These are phyloP conservation scores for Gambusia affinis DNA, from an alignment of 2,113 vertebrate genomes.

Conservation along the genomic window DNA sequence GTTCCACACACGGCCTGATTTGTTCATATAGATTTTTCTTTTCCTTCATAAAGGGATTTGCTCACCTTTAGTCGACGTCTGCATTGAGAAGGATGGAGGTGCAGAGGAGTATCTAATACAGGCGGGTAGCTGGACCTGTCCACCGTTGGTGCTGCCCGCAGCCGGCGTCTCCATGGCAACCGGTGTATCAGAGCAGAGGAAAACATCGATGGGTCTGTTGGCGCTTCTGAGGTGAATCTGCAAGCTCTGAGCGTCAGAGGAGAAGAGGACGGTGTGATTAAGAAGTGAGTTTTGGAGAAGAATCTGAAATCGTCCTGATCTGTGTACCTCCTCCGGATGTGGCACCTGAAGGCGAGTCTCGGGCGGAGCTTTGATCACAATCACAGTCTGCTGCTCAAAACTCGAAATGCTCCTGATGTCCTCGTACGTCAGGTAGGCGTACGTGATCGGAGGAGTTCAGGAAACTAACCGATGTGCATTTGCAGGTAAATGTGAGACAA, in stretches of 20 bases:
- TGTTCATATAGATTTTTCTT: no score
- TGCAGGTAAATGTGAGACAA: no score
- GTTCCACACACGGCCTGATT: no score
- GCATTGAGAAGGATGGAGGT: conserved; percentile 18
- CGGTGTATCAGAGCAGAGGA: conserved; percentile 89
- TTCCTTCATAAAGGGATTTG: no score
- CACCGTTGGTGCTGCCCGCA: conserved; percentile 53
- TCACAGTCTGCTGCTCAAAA: conserved; percentile 93
- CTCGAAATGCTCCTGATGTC: conserved; percentile 89
- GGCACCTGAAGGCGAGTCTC: conserved; percentile 95
- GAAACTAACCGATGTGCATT: conserved; percentile 4
- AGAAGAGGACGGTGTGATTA: not conserved
- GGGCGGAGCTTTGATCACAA: conserved; percentile 93
- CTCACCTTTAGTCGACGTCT: conserved; percentile 63
- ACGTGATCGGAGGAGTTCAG: conserved; percentile 85
- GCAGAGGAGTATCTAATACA: not conserved
- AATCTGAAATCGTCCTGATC: no score
- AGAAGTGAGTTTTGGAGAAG: not conserved
- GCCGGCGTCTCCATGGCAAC: conserved; percentile 73
- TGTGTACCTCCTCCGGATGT: conserved; percentile 89
- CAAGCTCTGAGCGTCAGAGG: conserved; percentile 80
- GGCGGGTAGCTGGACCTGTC: not conserved
- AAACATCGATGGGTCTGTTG: conserved; percentile 93
- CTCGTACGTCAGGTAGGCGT: conserved; percentile 93
- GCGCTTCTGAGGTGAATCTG: conserved; percentile 92